Evolutionary conservation across 2,113 vertebrate genomes (phyloP).

Genomic region (Scortum barcoo): DNA sequence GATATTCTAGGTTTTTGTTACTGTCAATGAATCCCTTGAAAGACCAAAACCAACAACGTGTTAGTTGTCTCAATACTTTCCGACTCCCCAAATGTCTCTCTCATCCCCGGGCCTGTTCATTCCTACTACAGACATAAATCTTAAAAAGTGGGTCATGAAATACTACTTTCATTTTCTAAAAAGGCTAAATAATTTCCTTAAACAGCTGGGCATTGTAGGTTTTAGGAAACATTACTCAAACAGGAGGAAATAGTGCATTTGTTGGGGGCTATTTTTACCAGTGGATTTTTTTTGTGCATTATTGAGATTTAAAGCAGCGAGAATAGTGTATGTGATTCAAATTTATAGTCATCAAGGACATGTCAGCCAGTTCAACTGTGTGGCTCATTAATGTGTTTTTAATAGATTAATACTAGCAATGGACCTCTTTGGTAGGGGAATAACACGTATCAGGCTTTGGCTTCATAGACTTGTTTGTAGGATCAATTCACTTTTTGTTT

Average conservation of each 20-base stretch:
- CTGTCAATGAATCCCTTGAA: neutral
- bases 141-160: neutral
- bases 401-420: neutral
- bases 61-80: neutral
- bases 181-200: neutral
- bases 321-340: neutral
- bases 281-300: neutral
- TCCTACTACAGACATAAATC: neutral
- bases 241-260: neutral
- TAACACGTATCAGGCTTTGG: neutral
- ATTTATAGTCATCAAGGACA: neutral
- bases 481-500: neutral
- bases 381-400: neutral
- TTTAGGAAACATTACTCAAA: neutral
- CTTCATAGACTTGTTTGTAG: neutral
- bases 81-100: neutral
- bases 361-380: neutral
- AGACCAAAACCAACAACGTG: neutral
- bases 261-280: neutral
- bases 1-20: neutral
- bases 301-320: neutral
- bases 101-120: neutral
- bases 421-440: neutral
- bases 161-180: too few relatives aligned
- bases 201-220: neutral